A percentile compares a stretch with the other conserved stretches of the same genome.
phyloP scores from a whole-genome alignment of 92 coral and sea anemone genomes.

The Virgularia gustaviana region DNA sequence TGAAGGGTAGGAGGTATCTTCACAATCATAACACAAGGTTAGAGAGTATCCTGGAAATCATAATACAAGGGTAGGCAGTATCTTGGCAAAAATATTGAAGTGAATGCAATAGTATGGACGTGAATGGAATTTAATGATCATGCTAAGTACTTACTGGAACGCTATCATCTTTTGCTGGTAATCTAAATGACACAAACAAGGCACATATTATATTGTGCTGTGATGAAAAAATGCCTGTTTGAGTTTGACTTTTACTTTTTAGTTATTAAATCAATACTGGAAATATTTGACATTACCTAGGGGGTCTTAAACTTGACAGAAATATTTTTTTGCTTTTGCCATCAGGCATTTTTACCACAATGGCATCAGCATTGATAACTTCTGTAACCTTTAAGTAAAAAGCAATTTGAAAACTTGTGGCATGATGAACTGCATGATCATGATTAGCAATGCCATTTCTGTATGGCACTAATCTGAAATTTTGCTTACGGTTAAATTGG shows the following conservation, averaged over 20 bases:
- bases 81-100: no score
- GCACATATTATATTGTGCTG: neutral
- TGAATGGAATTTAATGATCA: no score
- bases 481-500: neutral
- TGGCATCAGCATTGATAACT: conserved; percentile 86
- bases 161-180: conserved; percentile 65
- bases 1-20: no score
- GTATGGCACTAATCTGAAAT: neutral
- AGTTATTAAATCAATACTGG: neutral
- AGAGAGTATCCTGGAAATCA: no score
- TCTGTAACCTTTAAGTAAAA: conserved; percentile 97
- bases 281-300: conserved; percentile 54
- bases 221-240: neutral
- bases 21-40: no score
- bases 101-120: no score
- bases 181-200: conserved; percentile 21
- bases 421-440: no score
- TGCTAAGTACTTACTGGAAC: conserved; percentile 48
- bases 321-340: conserved; percentile 74
- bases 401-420: no score
- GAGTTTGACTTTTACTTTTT: neutral
- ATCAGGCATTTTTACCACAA: conserved; percentile 72
- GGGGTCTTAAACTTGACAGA: conserved; percentile 91
- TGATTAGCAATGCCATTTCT: neutral
- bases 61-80: no score